Evolutionary conservation across 2,113 vertebrate genomes (phyloP).

Genomic region (Pseudopodoces humilis): DNA sequence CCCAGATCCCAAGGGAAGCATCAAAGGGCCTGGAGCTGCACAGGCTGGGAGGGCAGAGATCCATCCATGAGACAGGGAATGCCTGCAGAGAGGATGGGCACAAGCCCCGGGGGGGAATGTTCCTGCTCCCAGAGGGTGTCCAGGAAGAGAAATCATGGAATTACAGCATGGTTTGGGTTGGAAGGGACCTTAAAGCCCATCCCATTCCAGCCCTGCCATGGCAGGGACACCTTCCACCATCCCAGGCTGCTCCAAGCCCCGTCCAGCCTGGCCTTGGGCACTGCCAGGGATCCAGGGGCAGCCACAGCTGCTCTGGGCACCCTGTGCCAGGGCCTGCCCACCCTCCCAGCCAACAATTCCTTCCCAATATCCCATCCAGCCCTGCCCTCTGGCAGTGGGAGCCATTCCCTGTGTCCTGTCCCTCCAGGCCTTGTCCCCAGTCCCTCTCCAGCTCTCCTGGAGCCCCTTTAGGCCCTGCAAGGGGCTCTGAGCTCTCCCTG

Average conservation of each 20-base stretch:
- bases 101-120: neutral
- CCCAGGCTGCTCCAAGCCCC: neutral
- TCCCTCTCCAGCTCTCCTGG: neutral
- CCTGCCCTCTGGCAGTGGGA: neutral
- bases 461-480: neutral
- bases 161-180: neutral
- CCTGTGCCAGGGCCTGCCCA: neutral
- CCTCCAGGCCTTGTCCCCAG: neutral
- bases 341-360: neutral
- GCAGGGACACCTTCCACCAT: neutral
- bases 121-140: neutral
- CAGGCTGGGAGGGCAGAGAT: neutral
- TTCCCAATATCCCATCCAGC: neutral
- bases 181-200: neutral
- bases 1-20: neutral
- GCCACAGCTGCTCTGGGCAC: neutral
- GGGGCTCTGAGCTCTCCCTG: neutral
- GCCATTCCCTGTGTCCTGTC: neutral
- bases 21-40: neutral
- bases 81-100: rapidly evolving
- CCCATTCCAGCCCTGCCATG: rapidly evolving
- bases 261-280: neutral
- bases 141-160: neutral
- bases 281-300: neutral
- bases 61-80: neutral